Evolutionary conservation across 2,888 invertebrate genomes (phyloP).

Genomic region (Cephus rjabovi): DNA sequence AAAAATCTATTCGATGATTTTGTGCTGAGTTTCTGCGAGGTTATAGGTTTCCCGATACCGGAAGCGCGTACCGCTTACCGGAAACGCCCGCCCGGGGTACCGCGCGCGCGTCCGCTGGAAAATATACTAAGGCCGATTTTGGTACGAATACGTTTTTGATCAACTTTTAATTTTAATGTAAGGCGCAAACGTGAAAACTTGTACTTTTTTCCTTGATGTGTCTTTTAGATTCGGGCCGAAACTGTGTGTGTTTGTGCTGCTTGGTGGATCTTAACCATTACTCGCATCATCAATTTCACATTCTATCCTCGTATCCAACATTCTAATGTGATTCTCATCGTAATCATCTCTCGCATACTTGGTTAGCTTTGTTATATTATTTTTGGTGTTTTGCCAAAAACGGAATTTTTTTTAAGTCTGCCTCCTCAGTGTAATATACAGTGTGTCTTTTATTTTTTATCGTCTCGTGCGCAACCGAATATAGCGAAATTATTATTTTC

Average conservation of each 20-base stretch:
- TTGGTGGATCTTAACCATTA: neutral
- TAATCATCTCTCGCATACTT: conserved; percentile 7
- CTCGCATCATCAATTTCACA: neutral
- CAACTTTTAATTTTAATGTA: conserved; percentile 65
- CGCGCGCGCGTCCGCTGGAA: conserved; percentile 53
- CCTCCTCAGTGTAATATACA: conserved; percentile 26
- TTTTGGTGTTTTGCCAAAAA: conserved; percentile 60
- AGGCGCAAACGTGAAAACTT: conserved; percentile 66
- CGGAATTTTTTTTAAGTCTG: conserved; percentile 39
- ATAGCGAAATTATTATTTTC: conserved; percentile 44
- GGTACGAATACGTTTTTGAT: conserved; percentile 66
- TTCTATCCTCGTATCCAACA: neutral
- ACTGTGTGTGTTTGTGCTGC: conserved; percentile 46
- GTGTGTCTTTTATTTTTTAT: conserved; percentile 34
- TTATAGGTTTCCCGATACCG: conserved; percentile 3
- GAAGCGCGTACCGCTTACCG: conserved; percentile 4
- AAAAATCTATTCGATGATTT: conserved; percentile 7
- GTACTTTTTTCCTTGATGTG: conserved; percentile 66
- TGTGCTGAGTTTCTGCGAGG: conserved; percentile 7
- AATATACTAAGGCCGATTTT: conserved; percentile 66
- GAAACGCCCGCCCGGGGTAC: neutral
- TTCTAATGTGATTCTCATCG: conserved; percentile 2
- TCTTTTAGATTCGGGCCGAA: conserved; percentile 65
- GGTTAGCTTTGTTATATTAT: conserved; percentile 25
- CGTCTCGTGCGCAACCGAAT: conserved; percentile 61